A percentile compares a stretch with the other conserved stretches of the same genome.
phyloP scores from a whole-genome alignment of 2,113 vertebrate genomes.

The Protomyctophum bolini region DNA sequence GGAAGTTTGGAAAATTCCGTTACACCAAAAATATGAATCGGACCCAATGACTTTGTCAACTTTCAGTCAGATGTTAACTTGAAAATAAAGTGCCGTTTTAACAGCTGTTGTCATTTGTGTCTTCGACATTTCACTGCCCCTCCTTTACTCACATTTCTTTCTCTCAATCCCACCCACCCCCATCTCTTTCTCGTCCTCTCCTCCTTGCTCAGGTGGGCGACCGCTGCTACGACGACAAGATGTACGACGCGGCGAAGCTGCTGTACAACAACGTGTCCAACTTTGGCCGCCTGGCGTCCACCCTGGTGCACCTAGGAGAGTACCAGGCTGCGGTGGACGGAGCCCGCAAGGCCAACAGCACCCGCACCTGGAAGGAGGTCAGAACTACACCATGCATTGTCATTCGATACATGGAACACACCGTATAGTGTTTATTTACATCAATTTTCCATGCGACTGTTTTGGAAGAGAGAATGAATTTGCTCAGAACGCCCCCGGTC shows the following conservation, averaged over 20 bases:
- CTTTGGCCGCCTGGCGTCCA: conserved; percentile 96
- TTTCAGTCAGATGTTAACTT: neutral
- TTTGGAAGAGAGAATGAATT: too few relatives aligned
- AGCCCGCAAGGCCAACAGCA: conserved; percentile 98
- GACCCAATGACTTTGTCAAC: too few relatives aligned
- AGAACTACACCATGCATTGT: neutral
- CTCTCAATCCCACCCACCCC: neutral
- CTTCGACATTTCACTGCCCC: too few relatives aligned
- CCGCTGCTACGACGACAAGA: conserved; percentile 97
- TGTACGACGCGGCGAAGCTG: conserved; percentile 98
- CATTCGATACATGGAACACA: too few relatives aligned
- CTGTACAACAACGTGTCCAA: conserved; percentile 99
- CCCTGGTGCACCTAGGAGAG: conserved; percentile 94
- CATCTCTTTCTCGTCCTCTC: neutral
- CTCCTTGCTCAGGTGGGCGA: conserved; percentile 88
- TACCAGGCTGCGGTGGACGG: conserved; percentile 98
- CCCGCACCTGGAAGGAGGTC: conserved; percentile 99
- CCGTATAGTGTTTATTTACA: too few relatives aligned
- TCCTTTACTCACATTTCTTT: neutral
- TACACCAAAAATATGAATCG: too few relatives aligned
- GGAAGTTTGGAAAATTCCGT: too few relatives aligned
- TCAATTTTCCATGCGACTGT: too few relatives aligned
- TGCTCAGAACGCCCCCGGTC: too few relatives aligned
- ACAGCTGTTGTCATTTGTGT: neutral
- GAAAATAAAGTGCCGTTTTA: neutral